phyloP scores from a whole-genome alignment of 2,113 vertebrate species.

The Ameiurus melas region DNA sequence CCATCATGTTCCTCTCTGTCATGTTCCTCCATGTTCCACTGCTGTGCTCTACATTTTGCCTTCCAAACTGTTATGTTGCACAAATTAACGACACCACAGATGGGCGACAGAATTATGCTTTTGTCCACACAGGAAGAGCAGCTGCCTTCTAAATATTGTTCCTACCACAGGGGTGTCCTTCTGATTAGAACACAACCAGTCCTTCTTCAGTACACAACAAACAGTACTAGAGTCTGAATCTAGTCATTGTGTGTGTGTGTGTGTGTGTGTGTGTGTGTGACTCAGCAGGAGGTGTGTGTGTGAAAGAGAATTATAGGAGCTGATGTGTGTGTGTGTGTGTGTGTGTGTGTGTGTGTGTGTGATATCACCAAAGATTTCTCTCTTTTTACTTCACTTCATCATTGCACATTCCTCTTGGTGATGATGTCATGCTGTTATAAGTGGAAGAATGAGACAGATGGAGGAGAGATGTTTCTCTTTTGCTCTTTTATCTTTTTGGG shows the following conservation, averaged over 20 bases:
- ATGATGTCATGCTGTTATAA: conserved; percentile 22
- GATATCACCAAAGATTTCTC: background rate
- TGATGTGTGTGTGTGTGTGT: too few relatives aligned
- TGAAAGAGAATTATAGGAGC: too few relatives aligned
- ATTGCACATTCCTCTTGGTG: background rate
- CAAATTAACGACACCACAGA: background rate
- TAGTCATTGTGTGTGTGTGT: too few relatives aligned
- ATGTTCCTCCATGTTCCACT: background rate
- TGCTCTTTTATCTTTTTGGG: background rate
- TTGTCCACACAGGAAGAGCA: background rate
- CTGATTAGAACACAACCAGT: background rate
- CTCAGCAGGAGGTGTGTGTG: too few relatives aligned
- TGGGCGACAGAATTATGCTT: background rate
- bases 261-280: too few relatives aligned
- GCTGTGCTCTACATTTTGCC: background rate
- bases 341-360: background rate
- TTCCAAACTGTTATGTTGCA: background rate
- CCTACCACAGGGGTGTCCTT: background rate
- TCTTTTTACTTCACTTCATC: background rate
- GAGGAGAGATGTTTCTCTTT: conserved; percentile 12
- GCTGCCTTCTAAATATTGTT: background rate
- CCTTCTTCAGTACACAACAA: background rate
- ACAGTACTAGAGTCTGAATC: background rate
- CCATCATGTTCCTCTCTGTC: too few relatives aligned
- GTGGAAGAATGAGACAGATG: conserved; percentile 28